Base-by-base conservation (phyloP, 2,113 vertebrate genomes). In the Polypterus bichir region DNA sequence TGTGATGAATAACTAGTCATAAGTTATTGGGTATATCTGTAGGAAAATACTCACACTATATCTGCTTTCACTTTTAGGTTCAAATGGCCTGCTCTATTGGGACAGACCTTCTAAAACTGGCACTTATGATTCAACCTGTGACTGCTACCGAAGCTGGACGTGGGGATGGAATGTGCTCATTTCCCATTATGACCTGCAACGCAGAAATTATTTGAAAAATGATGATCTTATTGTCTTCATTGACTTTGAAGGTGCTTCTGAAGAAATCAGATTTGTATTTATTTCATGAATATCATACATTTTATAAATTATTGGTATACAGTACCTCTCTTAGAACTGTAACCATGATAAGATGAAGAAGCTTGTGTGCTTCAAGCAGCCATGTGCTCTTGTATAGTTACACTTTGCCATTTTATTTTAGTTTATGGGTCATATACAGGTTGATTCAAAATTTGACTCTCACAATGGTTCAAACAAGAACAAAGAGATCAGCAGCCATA, bases 191-290 rank as follows among this genome's bases (percentile, higher is more conserved):
- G 80, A 85, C 70, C 77, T 85, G 54, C 69, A 46, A 7, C 59
- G 81, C 6, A 74, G 80, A 4, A 80, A 75, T 66, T 84, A 83
- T 62, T 75, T 81, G 9, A 83, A 85, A 73, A 82, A 83, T 1
- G 79, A 83, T 57, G 80, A 85, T 73, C 83, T 84, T 65, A 80
- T 83, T 51, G 74, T 84, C 71, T 73, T 84, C n/a, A 7, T 80
- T 3, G 76, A 84, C 69, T 85, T 84, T 70, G 76, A 85, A 9
- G 81, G 83, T 82, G 46, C 47, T 27, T 47, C 46, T n/a, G 27
- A 27, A 27, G 27, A 27, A 27, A 27, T 27, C 27, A 27, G 1
- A 27, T 27, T 48, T 46, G 51, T 3, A 52, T 7, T 52, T 52
- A 52, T 52, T 27, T 27, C 27, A 27, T 27, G 27, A 27, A 27